Evolutionary conservation across 2,888 invertebrate species (phyloP), one percentile per base, ranked within the genome.

Genomic region (Miltochrista miniata): DNA sequence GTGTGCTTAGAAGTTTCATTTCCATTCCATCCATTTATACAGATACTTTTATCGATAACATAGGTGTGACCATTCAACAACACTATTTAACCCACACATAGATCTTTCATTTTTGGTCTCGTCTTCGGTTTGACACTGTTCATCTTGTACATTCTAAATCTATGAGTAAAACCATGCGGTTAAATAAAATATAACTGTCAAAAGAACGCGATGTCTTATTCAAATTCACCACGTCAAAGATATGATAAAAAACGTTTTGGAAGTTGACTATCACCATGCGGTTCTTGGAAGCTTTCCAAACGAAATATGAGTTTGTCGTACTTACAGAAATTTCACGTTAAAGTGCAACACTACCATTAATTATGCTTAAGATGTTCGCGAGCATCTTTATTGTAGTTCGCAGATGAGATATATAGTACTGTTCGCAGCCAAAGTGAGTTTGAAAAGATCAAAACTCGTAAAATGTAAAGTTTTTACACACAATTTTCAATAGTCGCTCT

Each of bases 281-380:
- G 30, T 10, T 12, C 37, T 60, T 64, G 67, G 61, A 60, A 60
- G 56, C 41, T 57, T 63, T 67, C 64, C 64, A 67, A 64, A 57
- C 48, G 55, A 63, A 65, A 65, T 64, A 66, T 57, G 55, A 60
- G 48, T 46, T 52, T 51, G 53, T 12, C 30, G 51, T 24, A 24
- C 18, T n/a, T 38, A 30, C 30, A 50, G 47, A 50, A 59, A 59
- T 60, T 63, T 55, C 51, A 60, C 55, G 42, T 18, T 37, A 15
- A 46, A 46, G 35, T 36, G 45, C 37, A 30, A 34, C n/a, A 18
- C 24, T 35, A 9, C 48, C 53, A 56, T 65, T 65, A 60, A 60
- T 66, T 57, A 57, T 52, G 43, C 52, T 66, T 63, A 57, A 54
- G 56, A 62, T 41, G 46, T 41, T 42, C 49, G 41, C 45, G 36